phyloP scores from a whole-genome alignment of 1,140 invertebrate species.

The Calliopsis andreniformis region DNA sequence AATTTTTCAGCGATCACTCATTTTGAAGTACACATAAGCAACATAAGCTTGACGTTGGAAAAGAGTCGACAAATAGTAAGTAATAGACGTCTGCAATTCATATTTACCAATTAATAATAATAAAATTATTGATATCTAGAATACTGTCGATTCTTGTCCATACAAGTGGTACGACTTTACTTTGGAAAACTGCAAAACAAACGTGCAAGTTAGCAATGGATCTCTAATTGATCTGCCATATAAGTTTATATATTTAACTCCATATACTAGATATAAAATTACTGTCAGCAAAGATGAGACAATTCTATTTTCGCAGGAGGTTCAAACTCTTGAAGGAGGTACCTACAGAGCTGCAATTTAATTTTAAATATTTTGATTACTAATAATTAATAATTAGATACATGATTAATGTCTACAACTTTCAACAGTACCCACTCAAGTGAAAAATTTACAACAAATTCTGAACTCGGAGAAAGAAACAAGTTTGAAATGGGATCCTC shows the following conservation, averaged over 20 bases:
- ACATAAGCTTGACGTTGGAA: conserved; percentile 21
- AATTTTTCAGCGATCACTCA: conserved; percentile 11
- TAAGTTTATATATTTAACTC: not conserved
- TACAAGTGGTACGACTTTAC: conserved; percentile 37
- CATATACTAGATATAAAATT: conserved; percentile 34
- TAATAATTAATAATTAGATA: not conserved
- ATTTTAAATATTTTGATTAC: not conserved
- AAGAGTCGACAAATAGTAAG: not conserved
- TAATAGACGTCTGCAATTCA: not conserved
- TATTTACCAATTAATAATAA: not conserved
- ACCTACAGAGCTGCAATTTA: not conserved
- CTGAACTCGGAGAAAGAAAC: not conserved
- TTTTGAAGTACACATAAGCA: conserved; percentile 6
- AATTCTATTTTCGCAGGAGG: not conserved
- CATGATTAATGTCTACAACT: not conserved
- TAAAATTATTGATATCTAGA: not conserved
- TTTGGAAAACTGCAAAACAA: not conserved
- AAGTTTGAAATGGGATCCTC: conserved; percentile 41
- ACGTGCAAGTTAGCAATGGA: not conserved
- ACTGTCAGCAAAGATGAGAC: not conserved
- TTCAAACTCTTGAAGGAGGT: conserved; percentile 54
- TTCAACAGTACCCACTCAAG: conserved; percentile 47
- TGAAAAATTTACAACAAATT: not conserved
- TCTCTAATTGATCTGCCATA: not conserved
- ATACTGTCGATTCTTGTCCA: conserved; percentile 36